A percentile compares a stretch with the other conserved stretches of the same genome.
Conservation (phyloP, 2,113 vertebrate genomes). For the Oryzias curvinotus region DNA sequence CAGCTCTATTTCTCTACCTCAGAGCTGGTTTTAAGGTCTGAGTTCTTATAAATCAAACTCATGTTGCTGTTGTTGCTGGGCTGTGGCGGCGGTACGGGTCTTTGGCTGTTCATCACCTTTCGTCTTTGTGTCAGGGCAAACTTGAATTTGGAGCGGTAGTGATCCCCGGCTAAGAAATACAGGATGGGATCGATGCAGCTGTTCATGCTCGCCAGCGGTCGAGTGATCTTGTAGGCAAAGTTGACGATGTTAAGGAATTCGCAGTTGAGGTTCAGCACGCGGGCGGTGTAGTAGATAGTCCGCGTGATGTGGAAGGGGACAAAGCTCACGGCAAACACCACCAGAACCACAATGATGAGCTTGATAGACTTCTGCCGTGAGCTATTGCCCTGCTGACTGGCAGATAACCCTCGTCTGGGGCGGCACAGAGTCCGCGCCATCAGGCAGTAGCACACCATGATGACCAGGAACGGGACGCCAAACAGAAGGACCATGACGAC, state of each 20-base stretch:
- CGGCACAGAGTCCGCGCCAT: constrained; percentile 83
- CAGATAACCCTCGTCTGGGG: constrained; percentile 63
- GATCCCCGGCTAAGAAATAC: constrained; percentile 89
- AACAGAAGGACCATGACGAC: constrained; percentile 88
- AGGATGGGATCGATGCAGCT: constrained; percentile 94
- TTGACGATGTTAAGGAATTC: constrained; percentile 85
- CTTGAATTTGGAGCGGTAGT: constrained; percentile 78
- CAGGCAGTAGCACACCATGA: constrained; percentile 85
- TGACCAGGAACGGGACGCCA: constrained; percentile 85
- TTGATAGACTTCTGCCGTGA: constrained; percentile 82
- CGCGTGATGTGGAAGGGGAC: constrained; percentile 93
- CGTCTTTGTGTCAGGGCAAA: constrained; percentile 36
- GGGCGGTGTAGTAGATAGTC: constrained; percentile 87
- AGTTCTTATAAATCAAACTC: constrained; percentile 41
- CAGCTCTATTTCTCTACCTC: constrained; percentile 20
- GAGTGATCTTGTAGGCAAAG: constrained; percentile 90
- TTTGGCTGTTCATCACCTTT: neutral
- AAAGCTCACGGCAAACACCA: constrained; percentile 88
- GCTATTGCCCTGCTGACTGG: constrained; percentile 36
- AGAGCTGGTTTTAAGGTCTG: constrained; percentile 15
- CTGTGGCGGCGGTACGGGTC: constrained; percentile 37
- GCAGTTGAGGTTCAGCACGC: constrained; percentile 80
- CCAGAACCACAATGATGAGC: constrained; percentile 85
- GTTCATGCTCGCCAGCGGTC: constrained; percentile 90
- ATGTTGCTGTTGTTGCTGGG: constrained; percentile 41